Conservation (phyloP, 2,113 vertebrate species). For the Irena cyanogastra region DNA sequence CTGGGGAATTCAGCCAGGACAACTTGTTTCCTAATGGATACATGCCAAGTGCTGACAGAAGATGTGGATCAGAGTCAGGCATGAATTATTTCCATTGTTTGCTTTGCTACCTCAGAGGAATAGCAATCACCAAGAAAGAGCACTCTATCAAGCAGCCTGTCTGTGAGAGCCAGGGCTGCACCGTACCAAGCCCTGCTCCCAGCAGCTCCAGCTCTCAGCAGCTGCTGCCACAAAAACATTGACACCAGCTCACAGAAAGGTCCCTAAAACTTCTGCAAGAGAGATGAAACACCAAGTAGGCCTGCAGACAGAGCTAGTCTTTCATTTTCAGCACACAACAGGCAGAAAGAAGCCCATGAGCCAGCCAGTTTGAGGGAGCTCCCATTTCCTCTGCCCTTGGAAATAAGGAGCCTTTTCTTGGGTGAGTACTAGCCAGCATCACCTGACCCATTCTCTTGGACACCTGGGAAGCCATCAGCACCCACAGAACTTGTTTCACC, state of each 20-base stretch:
- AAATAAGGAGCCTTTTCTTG: neutral
- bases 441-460: neutral
- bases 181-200: neutral
- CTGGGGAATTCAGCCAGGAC: neutral
- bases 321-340: neutral
- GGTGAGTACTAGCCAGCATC: neutral
- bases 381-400: neutral
- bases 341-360: neutral
- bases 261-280: neutral
- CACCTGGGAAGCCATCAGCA: neutral
- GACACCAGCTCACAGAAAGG: neutral
- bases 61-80: neutral
- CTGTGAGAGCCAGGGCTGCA: neutral
- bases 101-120: neutral
- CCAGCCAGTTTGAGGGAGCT: neutral
- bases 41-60: neutral
- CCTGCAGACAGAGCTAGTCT: neutral
- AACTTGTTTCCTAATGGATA: neutral
- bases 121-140: neutral
- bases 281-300: neutral
- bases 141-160: neutral
- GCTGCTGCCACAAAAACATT: neutral
- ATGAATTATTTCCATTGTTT: constrained; percentile 18
- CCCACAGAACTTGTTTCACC: neutral
- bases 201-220: neutral